Evolutionary conservation across 2,113 vertebrate genomes (phyloP).

Genomic region (Lophura nycthemera): DNA sequence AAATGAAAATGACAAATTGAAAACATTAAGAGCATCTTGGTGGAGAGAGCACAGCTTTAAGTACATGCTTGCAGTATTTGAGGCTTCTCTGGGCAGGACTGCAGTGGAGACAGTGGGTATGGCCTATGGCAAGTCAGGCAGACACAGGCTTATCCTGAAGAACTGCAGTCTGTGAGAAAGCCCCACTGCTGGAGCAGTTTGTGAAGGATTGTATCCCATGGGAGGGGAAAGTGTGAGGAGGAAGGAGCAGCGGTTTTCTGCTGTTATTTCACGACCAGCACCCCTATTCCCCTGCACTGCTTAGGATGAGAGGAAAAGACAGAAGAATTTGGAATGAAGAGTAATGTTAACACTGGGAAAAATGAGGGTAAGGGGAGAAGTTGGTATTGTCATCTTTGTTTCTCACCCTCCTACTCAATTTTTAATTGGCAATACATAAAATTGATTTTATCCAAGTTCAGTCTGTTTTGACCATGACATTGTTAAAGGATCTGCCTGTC

Average conservation of each 20-base stretch:
- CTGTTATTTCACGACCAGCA: background rate
- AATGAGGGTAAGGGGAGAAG: background rate
- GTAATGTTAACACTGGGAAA: background rate
- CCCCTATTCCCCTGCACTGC: rapidly evolving
- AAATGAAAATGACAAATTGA: background rate
- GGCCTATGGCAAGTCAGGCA: background rate
- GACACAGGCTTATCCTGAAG: background rate
- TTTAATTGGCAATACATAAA: background rate
- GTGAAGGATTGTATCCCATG: background rate
- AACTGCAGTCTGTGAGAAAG: background rate
- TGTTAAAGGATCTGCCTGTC: background rate
- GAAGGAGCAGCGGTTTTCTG: background rate
- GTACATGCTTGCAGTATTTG: background rate
- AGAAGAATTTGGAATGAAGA: background rate
- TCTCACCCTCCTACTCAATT: background rate
- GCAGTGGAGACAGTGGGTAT: background rate
- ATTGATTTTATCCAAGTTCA: background rate
- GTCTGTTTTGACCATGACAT: background rate
- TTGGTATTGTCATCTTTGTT: background rate
- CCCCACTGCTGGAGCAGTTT: background rate
- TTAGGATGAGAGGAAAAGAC: background rate
- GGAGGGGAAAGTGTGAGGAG: background rate
- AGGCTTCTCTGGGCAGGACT: background rate
- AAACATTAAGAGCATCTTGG: background rate
- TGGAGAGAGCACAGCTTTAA: background rate